Conservation (phyloP, 2,888 invertebrate genomes). For the Hirtodrosophila histrioides region DNA sequence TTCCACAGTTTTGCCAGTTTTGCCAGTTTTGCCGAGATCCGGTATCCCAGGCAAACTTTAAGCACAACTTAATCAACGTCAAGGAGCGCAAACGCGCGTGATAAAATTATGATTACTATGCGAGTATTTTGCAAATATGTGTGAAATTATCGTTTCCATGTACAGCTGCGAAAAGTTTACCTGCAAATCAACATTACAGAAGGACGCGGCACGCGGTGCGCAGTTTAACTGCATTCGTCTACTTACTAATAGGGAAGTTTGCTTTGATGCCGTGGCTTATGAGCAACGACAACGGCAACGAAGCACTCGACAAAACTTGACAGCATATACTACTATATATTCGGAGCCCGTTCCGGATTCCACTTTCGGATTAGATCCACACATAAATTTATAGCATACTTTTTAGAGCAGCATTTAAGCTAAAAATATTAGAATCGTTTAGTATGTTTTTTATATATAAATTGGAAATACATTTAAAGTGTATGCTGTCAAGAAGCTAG, state of each 20-base stretch:
- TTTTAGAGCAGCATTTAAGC: too few species aligned
- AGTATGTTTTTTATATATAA: too few species aligned
- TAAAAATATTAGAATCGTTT: too few species aligned
- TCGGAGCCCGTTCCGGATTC: too few species aligned
- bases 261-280: slow-evolving; percentile 20
- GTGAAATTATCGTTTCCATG: slow-evolving; percentile 72
- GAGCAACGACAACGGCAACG: slow-evolving; percentile 12
- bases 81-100: slow-evolving; percentile 61
- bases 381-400: too few species aligned
- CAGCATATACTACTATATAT: neutral
- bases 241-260: slow-evolving; percentile 35
- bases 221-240: slow-evolving; percentile 14
- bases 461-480: too few species aligned
- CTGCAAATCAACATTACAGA: slow-evolving; percentile 52
- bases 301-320: slow-evolving; percentile 21
- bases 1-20: neutral
- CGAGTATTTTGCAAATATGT: slow-evolving; percentile 62
- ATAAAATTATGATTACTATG: slow-evolving; percentile 74
- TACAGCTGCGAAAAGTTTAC: slow-evolving; percentile 59
- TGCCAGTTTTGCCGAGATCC: neutral
- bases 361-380: too few species aligned
- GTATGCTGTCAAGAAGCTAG: too few species aligned
- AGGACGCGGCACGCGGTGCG: neutral
- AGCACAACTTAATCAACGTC: slow-evolving; percentile 76
- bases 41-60: slow-evolving; percentile 57